Evolutionary conservation across 1,140 invertebrate species (phyloP).

Genomic region (Cotesia chilonis): DNA sequence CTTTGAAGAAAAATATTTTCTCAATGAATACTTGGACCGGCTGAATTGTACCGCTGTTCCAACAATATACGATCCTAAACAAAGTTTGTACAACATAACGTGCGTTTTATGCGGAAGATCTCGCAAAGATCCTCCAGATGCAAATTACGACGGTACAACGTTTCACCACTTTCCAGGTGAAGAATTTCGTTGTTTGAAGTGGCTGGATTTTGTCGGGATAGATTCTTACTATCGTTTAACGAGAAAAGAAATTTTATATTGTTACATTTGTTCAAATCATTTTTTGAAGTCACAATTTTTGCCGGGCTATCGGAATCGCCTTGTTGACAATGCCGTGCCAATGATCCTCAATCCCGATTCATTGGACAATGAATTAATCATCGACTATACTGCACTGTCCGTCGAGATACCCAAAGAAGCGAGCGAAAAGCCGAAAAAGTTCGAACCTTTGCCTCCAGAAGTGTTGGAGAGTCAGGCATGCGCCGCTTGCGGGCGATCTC

Average conservation of each 20-base stretch:
- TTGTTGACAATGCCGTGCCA: conserved; percentile 57
- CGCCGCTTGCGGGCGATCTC: conserved; percentile 58
- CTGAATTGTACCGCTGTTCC: conserved; percentile 58
- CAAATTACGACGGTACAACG: conserved; percentile 57
- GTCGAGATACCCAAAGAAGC: conserved; percentile 38
- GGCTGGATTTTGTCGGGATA: conserved; percentile 63
- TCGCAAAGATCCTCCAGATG: conserved; percentile 54
- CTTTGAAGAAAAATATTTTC: conserved; percentile 56
- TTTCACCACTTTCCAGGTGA: conserved; percentile 65
- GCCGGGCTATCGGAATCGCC: conserved; percentile 52
- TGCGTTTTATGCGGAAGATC: conserved; percentile 59
- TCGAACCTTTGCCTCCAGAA: conserved; percentile 49
- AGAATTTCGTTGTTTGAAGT: conserved; percentile 62
- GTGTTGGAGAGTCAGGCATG: conserved; percentile 61
- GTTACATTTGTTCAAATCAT: conserved; percentile 64
- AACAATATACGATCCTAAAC: conserved; percentile 62
- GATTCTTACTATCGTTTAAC: conserved; percentile 63
- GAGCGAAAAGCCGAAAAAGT: conserved; percentile 46
- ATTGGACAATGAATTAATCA: conserved; percentile 37
- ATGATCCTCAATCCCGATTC: conserved; percentile 55
- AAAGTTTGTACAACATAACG: conserved; percentile 62
- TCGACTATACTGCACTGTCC: conserved; percentile 29
- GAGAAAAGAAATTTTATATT: conserved; percentile 63
- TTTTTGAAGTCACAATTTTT: conserved; percentile 60
- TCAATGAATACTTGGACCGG: conserved; percentile 60